These are phyloP conservation scores for Zootoca vivipara DNA, from an alignment of 2,113 vertebrate genomes.

Conservation along the genomic window DNA sequence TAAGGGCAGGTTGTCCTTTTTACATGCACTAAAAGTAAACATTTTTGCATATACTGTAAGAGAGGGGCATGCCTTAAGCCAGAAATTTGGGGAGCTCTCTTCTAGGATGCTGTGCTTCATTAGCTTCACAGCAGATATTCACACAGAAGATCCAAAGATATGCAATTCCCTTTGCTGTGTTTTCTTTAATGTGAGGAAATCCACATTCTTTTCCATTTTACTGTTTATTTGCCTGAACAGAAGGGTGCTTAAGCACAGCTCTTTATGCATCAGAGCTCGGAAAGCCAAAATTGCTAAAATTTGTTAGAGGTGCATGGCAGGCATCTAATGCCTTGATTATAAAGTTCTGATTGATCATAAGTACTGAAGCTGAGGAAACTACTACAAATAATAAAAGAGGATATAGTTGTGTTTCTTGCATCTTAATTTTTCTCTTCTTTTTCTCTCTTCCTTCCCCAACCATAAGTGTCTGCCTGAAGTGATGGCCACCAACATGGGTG, in stretches of 20 bases:
- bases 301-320: background rate
- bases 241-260: background rate
- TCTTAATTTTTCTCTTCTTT: background rate
- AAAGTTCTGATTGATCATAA: background rate
- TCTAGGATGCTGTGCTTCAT: background rate
- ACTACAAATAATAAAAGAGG: background rate
- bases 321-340: constrained; percentile 9
- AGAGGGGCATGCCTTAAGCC: background rate
- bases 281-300: background rate
- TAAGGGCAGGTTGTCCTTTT: background rate
- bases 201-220: background rate
- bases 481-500: too few species aligned
- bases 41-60: background rate
- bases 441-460: background rate
- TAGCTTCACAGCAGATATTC: background rate
- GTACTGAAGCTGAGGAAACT: background rate
- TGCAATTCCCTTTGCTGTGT: background rate
- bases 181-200: background rate
- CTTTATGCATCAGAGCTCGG: background rate
- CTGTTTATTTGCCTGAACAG: background rate
- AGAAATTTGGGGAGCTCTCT: background rate
- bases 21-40: too few species aligned
- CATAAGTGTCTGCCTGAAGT: background rate
- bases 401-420: background rate
- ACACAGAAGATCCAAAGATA: constrained; percentile 3